Base-by-base conservation (phyloP, 2,888 invertebrate genomes). In the Ephialtes manifestator region DNA sequence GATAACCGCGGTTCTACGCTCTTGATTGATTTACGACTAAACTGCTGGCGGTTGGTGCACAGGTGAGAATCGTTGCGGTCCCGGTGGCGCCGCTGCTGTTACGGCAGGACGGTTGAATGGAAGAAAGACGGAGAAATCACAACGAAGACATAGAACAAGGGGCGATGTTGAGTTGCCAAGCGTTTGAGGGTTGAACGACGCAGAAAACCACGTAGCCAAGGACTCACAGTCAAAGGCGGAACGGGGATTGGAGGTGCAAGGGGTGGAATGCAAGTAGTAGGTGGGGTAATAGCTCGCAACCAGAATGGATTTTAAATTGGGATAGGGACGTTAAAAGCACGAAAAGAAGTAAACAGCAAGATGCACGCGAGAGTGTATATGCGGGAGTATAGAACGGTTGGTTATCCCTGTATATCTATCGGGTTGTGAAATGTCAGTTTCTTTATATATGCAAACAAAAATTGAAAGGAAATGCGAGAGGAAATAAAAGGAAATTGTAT, bases 11-110 rank as follows among this genome's bases (percentile, higher is more conserved):
- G 28, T 78, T 81, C 81, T 63, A 82, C 76, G 43, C 24, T 81
- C 85, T 71, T 87, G 86, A 87, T 87, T 86, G 87, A 87, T 87
- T 86, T 86, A 86, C 82, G 83, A 84, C 60, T 65, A 85, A 20
- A 85, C 84, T 81, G 82, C 39, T 39, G 71, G 70, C 58, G 84
- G 71, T 76, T 71, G 60, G 80, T 51, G 80, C 86, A 78, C 87
- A 86, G 85, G 85, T 87, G 87, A 86, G 87, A 86, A 85, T 78
- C 72, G 77, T 79, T 84, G 85, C 63, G 83, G 83, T 82, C 28
- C 28, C 48, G 28, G 35, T n/a, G 28, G 70, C 18, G 46, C 48
- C 48, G 35, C 35, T 79, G 74, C 39, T 48, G 46, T 75, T 35
- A 58, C 67, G n/a, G 15, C 51, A n/a, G 18, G 8, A 78, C 48